Percentiles rank a stretch among this genome's conserved stretches.
phyloP scores from a whole-genome alignment of 2,888 invertebrate species.

The Drosophila paranaensis region DNA sequence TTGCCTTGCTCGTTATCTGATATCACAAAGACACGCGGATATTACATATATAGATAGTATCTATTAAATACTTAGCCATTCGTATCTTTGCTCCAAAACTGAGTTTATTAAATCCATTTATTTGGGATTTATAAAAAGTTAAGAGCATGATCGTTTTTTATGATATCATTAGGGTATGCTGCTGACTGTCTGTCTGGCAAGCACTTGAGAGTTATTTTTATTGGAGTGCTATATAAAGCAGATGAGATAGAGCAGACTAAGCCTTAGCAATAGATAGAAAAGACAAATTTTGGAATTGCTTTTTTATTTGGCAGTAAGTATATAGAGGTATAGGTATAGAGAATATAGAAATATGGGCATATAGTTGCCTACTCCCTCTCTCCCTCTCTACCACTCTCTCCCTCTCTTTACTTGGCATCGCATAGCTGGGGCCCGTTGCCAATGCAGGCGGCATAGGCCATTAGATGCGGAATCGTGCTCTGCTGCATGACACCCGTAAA shows the following conservation, averaged over 20 bases:
- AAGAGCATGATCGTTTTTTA: not conserved
- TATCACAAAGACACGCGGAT: too few relatives aligned
- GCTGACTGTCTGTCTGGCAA: too few relatives aligned
- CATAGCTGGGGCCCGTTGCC: constrained; percentile 86
- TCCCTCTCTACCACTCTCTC: not conserved
- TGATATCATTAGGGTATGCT: not conserved
- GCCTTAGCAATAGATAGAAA: too few relatives aligned
- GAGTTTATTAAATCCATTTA: too few relatives aligned
- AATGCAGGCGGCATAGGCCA: constrained; percentile 90
- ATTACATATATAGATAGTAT: too few relatives aligned
- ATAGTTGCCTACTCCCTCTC: not conserved
- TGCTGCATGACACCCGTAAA: constrained; percentile 92
- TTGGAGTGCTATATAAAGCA: too few relatives aligned
- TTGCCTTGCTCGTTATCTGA: too few relatives aligned
- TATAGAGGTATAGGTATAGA: not conserved
- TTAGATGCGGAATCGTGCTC: constrained; percentile 90
- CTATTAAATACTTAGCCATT: too few relatives aligned
- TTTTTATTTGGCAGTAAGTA: constrained; percentile 1
- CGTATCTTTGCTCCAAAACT: too few relatives aligned
- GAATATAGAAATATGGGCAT: not conserved
- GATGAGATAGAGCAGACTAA: not conserved
- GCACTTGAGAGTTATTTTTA: too few relatives aligned
- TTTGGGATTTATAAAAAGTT: too few relatives aligned
- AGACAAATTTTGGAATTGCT: not conserved
- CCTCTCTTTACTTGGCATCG: constrained; percentile 25